Percentiles rank a stretch among this genome's conserved stretches.
These are phyloP conservation scores for Hycleus phaleratus DNA, from an alignment of 1,140 invertebrate genomes.

Conservation along the genomic window DNA sequence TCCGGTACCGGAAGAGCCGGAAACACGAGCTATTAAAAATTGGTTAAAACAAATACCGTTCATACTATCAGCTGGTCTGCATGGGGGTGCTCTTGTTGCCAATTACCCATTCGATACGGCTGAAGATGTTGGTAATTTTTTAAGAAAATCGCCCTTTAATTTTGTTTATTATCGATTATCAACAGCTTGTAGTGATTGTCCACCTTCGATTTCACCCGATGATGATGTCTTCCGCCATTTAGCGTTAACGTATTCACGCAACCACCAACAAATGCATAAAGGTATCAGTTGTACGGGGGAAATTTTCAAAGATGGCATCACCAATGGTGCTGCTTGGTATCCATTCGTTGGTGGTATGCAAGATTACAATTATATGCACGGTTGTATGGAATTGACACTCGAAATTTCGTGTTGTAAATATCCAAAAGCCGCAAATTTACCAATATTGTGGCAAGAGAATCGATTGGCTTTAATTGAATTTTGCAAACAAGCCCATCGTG, in stretches of 20 bases:
- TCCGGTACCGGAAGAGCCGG: slow-evolving; percentile 32
- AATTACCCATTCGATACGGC: slow-evolving; percentile 47
- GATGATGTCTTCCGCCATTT: slow-evolving; percentile 59
- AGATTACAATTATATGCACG: slow-evolving; percentile 62
- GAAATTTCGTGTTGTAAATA: slow-evolving; percentile 60
- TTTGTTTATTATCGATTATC: neutral
- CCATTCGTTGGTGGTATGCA: slow-evolving; percentile 50
- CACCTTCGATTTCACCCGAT: slow-evolving; percentile 51
- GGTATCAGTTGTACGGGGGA: slow-evolving; percentile 3
- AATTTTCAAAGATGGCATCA: slow-evolving; percentile 42
- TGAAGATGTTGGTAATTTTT: slow-evolving; percentile 17
- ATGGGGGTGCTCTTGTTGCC: slow-evolving; percentile 50
- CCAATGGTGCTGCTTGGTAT: slow-evolving; percentile 55
- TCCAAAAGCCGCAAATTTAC: slow-evolving; percentile 44
- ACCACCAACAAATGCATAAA: slow-evolving; percentile 45
- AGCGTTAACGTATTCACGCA: slow-evolving; percentile 52
- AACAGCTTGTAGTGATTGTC: slow-evolving; percentile 1
- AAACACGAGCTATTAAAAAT: slow-evolving; percentile 41
- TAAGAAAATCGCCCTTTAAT: neutral
- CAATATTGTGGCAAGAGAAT: slow-evolving; percentile 54
- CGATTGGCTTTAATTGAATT: slow-evolving; percentile 40
- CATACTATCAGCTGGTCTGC: slow-evolving; percentile 48
- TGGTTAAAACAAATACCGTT: slow-evolving; percentile 45
- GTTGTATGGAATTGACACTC: slow-evolving; percentile 60
- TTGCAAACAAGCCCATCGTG: slow-evolving; percentile 35